A percentile compares a stretch with the other conserved stretches of the same genome.
Evolutionary conservation across 1,140 invertebrate species (phyloP).

Genomic region (Hormaphis cornu): DNA sequence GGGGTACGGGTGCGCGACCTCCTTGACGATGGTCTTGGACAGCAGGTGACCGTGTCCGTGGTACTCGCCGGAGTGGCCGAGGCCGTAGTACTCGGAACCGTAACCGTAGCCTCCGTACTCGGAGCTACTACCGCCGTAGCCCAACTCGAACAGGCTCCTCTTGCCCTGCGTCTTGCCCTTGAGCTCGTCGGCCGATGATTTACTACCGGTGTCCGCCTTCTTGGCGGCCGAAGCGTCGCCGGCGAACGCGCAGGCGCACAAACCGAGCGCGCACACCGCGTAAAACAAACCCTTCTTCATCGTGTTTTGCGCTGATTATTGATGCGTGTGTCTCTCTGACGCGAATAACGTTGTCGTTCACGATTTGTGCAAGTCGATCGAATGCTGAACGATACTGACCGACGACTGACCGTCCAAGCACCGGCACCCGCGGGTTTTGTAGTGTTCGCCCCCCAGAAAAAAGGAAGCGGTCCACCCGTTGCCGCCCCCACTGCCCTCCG

Average conservation of each 20-base stretch:
- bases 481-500: background rate
- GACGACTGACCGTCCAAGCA: constrained; percentile 1
- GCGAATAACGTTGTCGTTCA: too few species aligned
- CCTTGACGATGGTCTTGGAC: constrained; percentile 35
- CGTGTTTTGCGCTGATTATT: background rate
- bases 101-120: constrained; percentile 20
- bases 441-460: constrained; percentile 2
- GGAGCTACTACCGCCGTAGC: constrained; percentile 41
- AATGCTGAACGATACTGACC: background rate
- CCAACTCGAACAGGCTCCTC: constrained; percentile 41
- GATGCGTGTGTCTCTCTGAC: background rate
- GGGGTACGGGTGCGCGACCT: constrained; percentile 33
- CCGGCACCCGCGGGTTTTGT: constrained; percentile 5
- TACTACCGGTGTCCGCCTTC: constrained; percentile 47
- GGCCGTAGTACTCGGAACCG: constrained; percentile 1
- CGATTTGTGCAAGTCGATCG: background rate
- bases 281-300: constrained; percentile 8
- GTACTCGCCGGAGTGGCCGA: background rate
- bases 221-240: constrained; percentile 37
- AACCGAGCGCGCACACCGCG: background rate
- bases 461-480: constrained; percentile 4
- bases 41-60: constrained; percentile 29
- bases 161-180: constrained; percentile 23
- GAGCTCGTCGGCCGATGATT: constrained; percentile 41
- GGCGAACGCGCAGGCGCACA: constrained; percentile 19